phyloP scores from a whole-genome alignment of 53 echinoderm and acorn worm genomes.

The Luidia sarsii region DNA sequence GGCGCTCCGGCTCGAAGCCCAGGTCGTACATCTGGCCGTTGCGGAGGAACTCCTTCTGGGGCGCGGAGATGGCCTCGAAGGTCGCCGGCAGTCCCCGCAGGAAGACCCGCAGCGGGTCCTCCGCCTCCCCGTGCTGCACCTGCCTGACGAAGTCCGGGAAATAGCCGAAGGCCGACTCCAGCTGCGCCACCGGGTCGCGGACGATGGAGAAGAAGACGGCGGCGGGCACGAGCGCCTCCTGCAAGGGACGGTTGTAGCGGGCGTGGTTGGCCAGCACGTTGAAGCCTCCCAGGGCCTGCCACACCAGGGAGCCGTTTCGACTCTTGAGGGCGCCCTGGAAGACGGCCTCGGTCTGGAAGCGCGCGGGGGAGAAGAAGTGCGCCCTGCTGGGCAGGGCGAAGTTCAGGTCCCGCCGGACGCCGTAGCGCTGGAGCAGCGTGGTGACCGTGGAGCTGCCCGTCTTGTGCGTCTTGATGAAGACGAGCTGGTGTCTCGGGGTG shows the following conservation, averaged over 20 bases:
- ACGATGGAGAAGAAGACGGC: constrained; percentile 78
- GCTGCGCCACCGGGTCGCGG: constrained; percentile 67
- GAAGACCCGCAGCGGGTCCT: constrained; percentile 49
- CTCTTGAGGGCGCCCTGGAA: constrained; percentile 3
- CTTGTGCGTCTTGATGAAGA: too few relatives aligned
- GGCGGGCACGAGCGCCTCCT: constrained; percentile 54
- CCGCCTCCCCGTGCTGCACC: too few relatives aligned
- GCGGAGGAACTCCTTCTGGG: constrained; percentile 8
- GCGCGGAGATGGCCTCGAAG: not conserved
- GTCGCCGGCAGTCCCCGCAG: constrained; percentile 52
- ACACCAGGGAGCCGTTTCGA: not conserved
- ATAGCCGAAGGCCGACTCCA: constrained; percentile 75
- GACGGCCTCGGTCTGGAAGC: not conserved
- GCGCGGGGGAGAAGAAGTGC: not conserved
- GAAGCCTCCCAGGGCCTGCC: constrained; percentile 44
- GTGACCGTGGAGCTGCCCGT: constrained; percentile 74
- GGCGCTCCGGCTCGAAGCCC: constrained; percentile 52
- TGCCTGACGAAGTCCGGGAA: constrained; percentile 45
- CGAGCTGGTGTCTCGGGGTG: too few relatives aligned
- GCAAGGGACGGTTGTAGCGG: constrained; percentile 54
- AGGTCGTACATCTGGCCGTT: constrained; percentile 76
- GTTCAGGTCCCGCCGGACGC: constrained; percentile 53
- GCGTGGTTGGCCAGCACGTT: constrained; percentile 70
- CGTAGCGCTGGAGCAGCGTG: constrained; percentile 74
- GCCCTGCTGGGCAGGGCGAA: constrained; percentile 35